Base-by-base conservation (phyloP, 2,797 vertebrate genomes). In the Columba guinea region DNA sequence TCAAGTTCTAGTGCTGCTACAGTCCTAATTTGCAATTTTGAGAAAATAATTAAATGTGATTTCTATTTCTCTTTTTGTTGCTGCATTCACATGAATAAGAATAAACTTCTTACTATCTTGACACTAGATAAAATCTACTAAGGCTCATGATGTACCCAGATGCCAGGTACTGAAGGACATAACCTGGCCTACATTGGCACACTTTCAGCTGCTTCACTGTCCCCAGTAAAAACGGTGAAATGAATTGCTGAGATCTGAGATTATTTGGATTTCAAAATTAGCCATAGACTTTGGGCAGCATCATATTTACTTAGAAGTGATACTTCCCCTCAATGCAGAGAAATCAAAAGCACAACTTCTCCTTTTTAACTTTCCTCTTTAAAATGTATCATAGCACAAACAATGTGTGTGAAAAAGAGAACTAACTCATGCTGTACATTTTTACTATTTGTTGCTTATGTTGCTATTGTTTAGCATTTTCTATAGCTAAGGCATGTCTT, bases 281-380 rank as follows among this genome's bases (percentile, higher is more conserved):
- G 56, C 56, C 62, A 55, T 39, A 85, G 69, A 78, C 69, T 75
- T 77, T 51, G 23, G 7, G 1, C 35, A 94, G 63, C 56, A 91
- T 52, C 6, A 4, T 84, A 86, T 94, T 97, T 95, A 92, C 48
- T 87, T 90, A 81, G 84, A 97, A 96, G n/a, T 81, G 63, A 89
- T 79, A 97, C 97, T 98, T 98, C 98, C 97, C 68, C 94, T 92
- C 79, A 63, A 58, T 52, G 83, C 26, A 95, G 83, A 97, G 92
- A 97, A 97, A 94, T 96, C 90, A 95, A 95, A 96, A 88, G 73
- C 44, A 64, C 6, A 27, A 95, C 89, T 98, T 98, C 97, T 97
- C 75, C 93, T 98, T 98, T 98, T 94, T 79, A 93, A 95, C 77
- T 74, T 95, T 97, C 81, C 86, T 93, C 89, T 95, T 96, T 85